Evolutionary conservation across 2,113 vertebrate genomes (phyloP).

Genomic region (Lagopus muta): DNA sequence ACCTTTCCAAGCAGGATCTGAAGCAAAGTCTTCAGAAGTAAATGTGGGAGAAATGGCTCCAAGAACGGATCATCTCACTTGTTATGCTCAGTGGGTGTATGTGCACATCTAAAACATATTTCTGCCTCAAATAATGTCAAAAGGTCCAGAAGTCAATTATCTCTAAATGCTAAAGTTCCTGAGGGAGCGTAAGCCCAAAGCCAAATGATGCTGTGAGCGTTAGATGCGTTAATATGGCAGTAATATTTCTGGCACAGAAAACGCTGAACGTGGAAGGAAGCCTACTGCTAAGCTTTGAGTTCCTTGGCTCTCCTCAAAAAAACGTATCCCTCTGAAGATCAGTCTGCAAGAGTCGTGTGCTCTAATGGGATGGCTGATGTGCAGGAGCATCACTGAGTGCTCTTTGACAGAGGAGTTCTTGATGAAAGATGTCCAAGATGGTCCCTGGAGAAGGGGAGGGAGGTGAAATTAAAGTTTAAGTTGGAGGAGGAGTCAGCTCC

Average conservation of each 20-base stretch:
- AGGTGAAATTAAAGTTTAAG: neutral
- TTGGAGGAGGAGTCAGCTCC: neutral
- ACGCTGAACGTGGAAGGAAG: neutral
- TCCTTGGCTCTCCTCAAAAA: neutral
- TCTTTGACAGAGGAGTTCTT: neutral
- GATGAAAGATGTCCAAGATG: neutral
- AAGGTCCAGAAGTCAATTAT: neutral
- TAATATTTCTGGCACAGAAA: neutral
- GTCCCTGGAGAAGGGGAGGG: neutral
- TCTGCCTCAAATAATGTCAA: constrained; percentile 8
- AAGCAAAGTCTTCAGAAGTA: neutral
- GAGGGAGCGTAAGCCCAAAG: neutral
- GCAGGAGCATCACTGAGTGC: neutral
- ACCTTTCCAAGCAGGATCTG: neutral
- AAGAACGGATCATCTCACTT: neutral
- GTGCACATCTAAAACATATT: neutral
- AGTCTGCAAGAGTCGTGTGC: neutral
- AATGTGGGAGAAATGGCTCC: neutral
- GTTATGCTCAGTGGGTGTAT: accelerated
- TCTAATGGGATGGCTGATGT: neutral
- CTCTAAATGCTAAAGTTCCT: neutral
- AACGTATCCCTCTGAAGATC: neutral
- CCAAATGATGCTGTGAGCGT: neutral
- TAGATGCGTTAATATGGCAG: neutral
- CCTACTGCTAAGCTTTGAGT: neutral